Conservation (phyloP, 2,888 invertebrate species). For the Metopia argyrocephala region DNA sequence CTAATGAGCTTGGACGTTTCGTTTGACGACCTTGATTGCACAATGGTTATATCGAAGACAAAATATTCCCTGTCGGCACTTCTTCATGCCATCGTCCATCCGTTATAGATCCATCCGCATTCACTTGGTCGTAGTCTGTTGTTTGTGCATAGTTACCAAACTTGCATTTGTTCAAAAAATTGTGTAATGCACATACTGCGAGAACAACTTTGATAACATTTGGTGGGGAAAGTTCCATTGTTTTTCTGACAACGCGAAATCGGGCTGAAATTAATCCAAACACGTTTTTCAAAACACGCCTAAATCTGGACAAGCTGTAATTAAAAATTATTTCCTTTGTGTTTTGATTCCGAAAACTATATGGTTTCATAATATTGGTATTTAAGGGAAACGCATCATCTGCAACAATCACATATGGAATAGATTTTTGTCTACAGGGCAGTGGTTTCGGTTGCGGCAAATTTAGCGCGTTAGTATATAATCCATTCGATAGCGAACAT, state of each 20-base stretch:
- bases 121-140: slow-evolving; percentile 22
- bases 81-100: slow-evolving; percentile 31
- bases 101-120: slow-evolving; percentile 11
- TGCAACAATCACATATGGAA: no score
- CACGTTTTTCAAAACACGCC: slow-evolving; percentile 23
- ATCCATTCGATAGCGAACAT: no score
- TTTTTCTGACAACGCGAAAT: slow-evolving; percentile 37
- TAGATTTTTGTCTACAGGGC: no score
- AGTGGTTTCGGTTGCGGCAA: slow-evolving; percentile 35
- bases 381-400: slow-evolving; percentile 18
- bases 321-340: slow-evolving; percentile 29
- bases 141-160: slow-evolving; percentile 16
- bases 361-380: slow-evolving; percentile 28
- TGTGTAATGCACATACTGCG: slow-evolving; percentile 34
- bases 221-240: slow-evolving; percentile 29
- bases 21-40: slow-evolving; percentile 1
- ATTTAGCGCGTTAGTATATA: slow-evolving; percentile 30
- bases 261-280: slow-evolving; percentile 37
- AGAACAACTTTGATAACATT: slow-evolving; percentile 28
- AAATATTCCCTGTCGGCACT: slow-evolving; percentile 2
- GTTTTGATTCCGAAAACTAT: no score
- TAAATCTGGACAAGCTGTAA: slow-evolving; percentile 31
- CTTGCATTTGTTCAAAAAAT: slow-evolving; percentile 26
- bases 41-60: slow-evolving; percentile 6
- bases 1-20: slow-evolving; percentile 7